These are phyloP conservation scores for Xyliphius kryptos DNA, from an alignment of 2,113 vertebrate genomes.

Conservation along the genomic window DNA sequence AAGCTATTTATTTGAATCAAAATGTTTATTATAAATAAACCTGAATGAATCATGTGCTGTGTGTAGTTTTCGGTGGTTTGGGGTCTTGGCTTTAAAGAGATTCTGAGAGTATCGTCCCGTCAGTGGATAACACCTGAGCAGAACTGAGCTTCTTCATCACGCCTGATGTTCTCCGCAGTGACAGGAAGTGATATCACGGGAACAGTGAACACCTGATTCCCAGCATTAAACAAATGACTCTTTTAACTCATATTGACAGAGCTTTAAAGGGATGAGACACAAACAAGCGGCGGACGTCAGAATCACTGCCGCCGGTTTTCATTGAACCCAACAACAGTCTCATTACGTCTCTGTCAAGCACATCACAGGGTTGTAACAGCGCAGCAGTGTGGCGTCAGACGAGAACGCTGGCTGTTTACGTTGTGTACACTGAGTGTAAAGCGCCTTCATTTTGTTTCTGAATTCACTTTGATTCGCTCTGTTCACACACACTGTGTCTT, in stretches of 20 bases:
- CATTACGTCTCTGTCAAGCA: conserved; percentile 13
- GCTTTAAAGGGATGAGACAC: conserved; percentile 6
- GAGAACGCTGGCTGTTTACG: conserved; percentile 24
- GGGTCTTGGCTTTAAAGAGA: no score
- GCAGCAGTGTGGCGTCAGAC: conserved; percentile 1
- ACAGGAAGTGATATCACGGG: conserved; percentile 1
- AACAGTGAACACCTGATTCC: conserved; percentile 4
- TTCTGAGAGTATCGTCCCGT: no score
- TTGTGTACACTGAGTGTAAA: no score
- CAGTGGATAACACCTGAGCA: background rate
- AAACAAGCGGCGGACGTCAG: conserved; percentile 10
- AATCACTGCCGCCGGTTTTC: conserved; percentile 9
- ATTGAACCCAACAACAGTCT: conserved; percentile 1
- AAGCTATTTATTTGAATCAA: no score
- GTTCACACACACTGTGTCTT: no score
- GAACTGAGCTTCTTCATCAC: background rate
- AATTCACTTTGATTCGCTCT: no score
- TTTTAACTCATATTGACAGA: conserved; percentile 20
- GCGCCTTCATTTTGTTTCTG: no score
- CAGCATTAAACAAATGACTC: conserved; percentile 20
- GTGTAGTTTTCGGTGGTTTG: no score
- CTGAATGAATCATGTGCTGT: no score
- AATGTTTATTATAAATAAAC: no score
- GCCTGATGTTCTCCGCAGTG: background rate
- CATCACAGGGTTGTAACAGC: background rate